These are phyloP conservation scores for Trididemnum miniatum DNA, from an alignment of 23 tunicate genomes.

Conservation along the genomic window DNA sequence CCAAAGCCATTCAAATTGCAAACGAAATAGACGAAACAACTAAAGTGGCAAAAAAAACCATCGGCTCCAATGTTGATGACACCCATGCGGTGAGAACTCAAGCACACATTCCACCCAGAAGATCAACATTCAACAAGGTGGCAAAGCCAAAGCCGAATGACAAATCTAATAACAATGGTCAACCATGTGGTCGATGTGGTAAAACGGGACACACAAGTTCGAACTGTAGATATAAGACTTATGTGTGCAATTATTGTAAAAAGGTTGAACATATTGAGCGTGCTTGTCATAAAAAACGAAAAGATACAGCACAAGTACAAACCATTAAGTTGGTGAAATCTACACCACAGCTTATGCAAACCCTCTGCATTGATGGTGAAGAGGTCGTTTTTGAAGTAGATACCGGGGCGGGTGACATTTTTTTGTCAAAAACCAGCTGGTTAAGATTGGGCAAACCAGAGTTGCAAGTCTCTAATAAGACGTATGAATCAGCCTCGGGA, in stretches of 20 bases:
- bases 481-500: slow-evolving; percentile 25
- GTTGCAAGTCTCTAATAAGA: not conserved
- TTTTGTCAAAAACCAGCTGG: slow-evolving; percentile 21
- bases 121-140: not conserved
- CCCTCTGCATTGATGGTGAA: not conserved
- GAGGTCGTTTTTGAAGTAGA: slow-evolving; percentile 13
- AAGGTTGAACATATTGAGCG: slow-evolving; percentile 13
- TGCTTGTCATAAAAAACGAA: slow-evolving; percentile 10
- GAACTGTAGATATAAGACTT: not conserved
- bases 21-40: slow-evolving; percentile 34
- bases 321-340: not conserved
- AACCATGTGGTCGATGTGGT: slow-evolving; percentile 25
- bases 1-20: slow-evolving; percentile 39
- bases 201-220: slow-evolving; percentile 5
- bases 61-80: not conserved
- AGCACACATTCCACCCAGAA: not conserved
- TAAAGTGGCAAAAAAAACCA: slow-evolving; percentile 46
- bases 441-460: slow-evolving; percentile 11
- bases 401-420: slow-evolving; percentile 28
- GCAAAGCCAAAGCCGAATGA: not conserved
- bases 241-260: slow-evolving; percentile 17
- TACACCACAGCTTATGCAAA: not conserved
- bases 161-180: not conserved
- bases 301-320: not conserved
- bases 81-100: not conserved